phyloP scores from a whole-genome alignment of 2,113 vertebrate genomes.

The Syrmaticus mikado region DNA sequence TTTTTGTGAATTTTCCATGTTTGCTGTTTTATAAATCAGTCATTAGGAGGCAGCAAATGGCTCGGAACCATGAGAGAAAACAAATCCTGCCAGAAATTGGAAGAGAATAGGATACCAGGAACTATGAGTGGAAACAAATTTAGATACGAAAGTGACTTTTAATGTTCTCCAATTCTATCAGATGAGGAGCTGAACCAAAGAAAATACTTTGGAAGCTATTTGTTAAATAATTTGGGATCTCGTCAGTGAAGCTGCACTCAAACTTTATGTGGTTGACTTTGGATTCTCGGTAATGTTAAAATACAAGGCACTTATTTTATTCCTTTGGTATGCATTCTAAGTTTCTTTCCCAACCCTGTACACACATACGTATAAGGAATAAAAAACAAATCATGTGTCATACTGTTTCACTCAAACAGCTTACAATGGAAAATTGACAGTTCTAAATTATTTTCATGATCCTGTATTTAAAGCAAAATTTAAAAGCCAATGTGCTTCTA shows the following conservation, averaged over 20 bases:
- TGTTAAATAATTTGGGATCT: background rate
- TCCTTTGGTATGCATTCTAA: background rate
- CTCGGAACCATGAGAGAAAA: constrained; percentile 74
- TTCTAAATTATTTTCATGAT: background rate
- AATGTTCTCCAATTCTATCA: constrained; percentile 7
- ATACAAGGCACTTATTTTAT: background rate
- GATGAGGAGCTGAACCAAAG: background rate
- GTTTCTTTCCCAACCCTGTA: background rate
- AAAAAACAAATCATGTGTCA: background rate
- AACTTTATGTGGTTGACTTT: background rate
- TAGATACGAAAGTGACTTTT: constrained; percentile 29
- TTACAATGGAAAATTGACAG: background rate
- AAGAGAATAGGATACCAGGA: constrained; percentile 30
- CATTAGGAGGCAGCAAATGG: constrained; percentile 88
- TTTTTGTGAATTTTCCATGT: constrained; percentile 61
- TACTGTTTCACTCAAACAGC: background rate
- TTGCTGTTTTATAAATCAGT: constrained; percentile 78
- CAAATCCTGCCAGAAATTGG: constrained; percentile 52
- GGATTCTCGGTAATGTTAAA: background rate
- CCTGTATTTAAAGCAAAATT: background rate
- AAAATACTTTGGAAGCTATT: background rate
- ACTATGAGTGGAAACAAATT: constrained; percentile 39
- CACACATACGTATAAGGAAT: background rate
- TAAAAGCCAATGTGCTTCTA: background rate
- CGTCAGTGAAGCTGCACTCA: background rate